These are phyloP conservation scores for Scaptomyza reducta DNA, from an alignment of 2,888 invertebrate species.

Conservation along the genomic window DNA sequence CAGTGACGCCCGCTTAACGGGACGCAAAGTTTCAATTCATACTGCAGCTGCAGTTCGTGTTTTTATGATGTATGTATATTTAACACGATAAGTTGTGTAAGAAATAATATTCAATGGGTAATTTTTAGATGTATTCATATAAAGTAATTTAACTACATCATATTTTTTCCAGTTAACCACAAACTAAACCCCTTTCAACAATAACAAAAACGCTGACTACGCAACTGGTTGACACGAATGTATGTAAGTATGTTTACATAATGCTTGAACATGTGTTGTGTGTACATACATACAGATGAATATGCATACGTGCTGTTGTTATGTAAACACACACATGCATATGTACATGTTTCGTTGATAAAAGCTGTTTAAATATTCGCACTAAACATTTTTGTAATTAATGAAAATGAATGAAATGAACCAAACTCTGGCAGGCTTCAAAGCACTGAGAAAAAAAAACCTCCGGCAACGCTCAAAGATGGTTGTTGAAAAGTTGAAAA, in stretches of 20 bases:
- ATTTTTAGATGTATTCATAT: neutral
- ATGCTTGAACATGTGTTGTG: constrained; percentile 32
- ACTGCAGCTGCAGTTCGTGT: neutral
- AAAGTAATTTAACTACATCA: neutral
- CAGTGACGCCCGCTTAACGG: constrained; percentile 30
- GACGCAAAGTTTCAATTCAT: neutral
- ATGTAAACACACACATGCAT: constrained; percentile 33
- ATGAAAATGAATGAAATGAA: constrained; percentile 1
- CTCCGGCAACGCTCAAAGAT: constrained; percentile 29
- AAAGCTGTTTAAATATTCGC: constrained; percentile 66
- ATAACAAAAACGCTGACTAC: neutral
- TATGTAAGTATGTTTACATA: constrained; percentile 35
- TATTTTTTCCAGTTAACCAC: neutral
- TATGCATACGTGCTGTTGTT: constrained; percentile 17
- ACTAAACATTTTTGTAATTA: constrained; percentile 43
- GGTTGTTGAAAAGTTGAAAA: constrained; percentile 1
- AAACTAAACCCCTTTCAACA: neutral
- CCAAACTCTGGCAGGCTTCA: constrained; percentile 16
- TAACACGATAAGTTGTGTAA: neutral
- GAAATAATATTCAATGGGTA: neutral
- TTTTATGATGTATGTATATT: neutral
- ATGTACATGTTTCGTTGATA: constrained; percentile 39
- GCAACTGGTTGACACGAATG: constrained; percentile 22
- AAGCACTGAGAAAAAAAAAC: neutral
- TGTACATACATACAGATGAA: constrained; percentile 17